A percentile compares a stretch with the other conserved stretches of the same genome.
These are phyloP conservation scores for Netelia fuscicornis DNA, from an alignment of 2,888 invertebrate species.

Conservation along the genomic window DNA sequence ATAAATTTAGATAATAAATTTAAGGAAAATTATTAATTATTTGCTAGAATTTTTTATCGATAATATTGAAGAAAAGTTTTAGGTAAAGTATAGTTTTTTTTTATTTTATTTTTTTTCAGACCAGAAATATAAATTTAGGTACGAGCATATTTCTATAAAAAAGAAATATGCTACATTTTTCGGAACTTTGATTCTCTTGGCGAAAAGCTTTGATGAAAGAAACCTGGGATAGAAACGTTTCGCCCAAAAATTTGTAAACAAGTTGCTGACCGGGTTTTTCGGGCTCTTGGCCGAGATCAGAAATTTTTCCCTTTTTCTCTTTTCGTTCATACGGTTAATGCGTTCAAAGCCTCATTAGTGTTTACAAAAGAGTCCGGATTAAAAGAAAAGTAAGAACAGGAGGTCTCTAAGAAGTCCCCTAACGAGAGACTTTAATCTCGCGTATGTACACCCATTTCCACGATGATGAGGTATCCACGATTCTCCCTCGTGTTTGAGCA, in stretches of 20 bases:
- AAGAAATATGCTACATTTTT: no score
- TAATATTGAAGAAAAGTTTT: no score
- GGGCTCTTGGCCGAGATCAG: slow-evolving; percentile 12
- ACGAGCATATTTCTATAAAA: no score
- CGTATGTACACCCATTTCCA: slow-evolving; percentile 57
- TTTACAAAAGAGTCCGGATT: slow-evolving; percentile 41
- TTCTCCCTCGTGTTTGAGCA: slow-evolving; percentile 33
- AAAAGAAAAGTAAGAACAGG: slow-evolving; percentile 11
- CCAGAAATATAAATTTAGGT: no score
- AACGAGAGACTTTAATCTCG: slow-evolving; percentile 70
- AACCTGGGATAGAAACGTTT: not conserved
- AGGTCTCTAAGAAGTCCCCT: slow-evolving; percentile 57
- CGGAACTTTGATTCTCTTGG: no score
- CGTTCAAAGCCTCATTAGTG: slow-evolving; percentile 47
- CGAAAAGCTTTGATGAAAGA: not conserved
- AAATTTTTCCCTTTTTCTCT: not conserved
- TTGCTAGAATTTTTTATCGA: no score
- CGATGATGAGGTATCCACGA: slow-evolving; percentile 1
- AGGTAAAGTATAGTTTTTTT: no score
- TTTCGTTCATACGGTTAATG: slow-evolving; percentile 30
- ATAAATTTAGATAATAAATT: no score
- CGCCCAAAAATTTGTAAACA: not conserved
- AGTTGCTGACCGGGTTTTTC: not conserved
- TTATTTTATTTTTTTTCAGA: no score
- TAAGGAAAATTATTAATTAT: no score